Percentiles rank a stretch among this genome's conserved stretches.
Conservation (phyloP, 2,797 vertebrate genomes). For the Pseudochromis fuscus region DNA sequence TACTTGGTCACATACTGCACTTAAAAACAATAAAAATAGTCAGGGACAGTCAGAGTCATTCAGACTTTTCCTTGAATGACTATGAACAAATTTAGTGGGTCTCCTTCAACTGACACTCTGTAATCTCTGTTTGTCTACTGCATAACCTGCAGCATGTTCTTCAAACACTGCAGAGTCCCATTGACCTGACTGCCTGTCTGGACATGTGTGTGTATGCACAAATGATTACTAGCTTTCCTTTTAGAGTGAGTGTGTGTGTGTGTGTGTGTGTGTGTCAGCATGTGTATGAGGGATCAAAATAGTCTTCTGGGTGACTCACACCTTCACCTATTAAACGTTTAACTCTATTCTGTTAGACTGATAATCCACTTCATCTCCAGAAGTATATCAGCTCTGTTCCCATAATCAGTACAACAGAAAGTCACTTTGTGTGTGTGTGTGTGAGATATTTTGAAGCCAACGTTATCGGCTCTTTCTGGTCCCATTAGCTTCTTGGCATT, state of each 20-base stretch:
- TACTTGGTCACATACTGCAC: too few species aligned
- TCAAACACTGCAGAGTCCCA: constrained; percentile 43
- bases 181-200: constrained; percentile 50
- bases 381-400: constrained; percentile 3
- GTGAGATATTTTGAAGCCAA: constrained; percentile 7
- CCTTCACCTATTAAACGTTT: not conserved
- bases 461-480: not conserved
- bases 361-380: constrained; percentile 11
- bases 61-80: too few species aligned
- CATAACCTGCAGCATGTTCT: constrained; percentile 49
- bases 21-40: too few species aligned
- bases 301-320: constrained; percentile 14
- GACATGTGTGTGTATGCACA: constrained; percentile 31
- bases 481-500: constrained; percentile 10
- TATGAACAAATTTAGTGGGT: too few species aligned
- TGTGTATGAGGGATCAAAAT: not conserved
- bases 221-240: constrained; percentile 14
- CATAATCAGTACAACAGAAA: constrained; percentile 25
- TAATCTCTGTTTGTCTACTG: constrained; percentile 57
- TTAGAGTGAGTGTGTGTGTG: not conserved
- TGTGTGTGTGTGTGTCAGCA: not conserved
- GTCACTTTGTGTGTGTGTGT: constrained; percentile 1
- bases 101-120: constrained; percentile 28
- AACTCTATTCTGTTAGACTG: not conserved
- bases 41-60: too few species aligned